Conservation (phyloP, 2,888 invertebrate genomes). For the Peribatodes rhomboidaria region DNA sequence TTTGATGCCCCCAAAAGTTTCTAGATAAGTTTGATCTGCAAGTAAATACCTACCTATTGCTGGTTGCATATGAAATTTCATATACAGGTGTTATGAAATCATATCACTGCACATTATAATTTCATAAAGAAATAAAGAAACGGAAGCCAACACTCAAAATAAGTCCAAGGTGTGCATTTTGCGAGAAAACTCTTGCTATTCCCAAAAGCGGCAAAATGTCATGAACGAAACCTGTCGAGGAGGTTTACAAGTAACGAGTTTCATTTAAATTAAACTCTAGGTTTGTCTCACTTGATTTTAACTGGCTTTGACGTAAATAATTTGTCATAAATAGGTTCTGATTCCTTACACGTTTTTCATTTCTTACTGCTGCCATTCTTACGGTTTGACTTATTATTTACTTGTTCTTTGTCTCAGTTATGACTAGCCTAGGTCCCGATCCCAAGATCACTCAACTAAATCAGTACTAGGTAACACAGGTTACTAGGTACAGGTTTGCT, state of each 20-base stretch:
- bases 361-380: too few relatives aligned
- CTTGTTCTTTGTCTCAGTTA: too few relatives aligned
- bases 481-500: too few relatives aligned
- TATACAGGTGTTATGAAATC: not conserved
- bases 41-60: not conserved
- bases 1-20: not conserved
- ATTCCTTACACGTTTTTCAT: too few relatives aligned
- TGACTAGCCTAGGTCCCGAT: too few relatives aligned
- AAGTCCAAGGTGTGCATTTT: slow-evolving; percentile 68
- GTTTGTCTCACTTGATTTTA: not conserved
- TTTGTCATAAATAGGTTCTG: not conserved
- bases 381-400: too few relatives aligned
- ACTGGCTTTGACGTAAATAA: not conserved
- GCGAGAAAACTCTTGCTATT: slow-evolving; percentile 69
- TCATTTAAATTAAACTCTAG: slow-evolving; percentile 38
- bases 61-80: not conserved
- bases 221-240: slow-evolving; percentile 59
- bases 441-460: too few relatives aligned
- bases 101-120: slow-evolving; percentile 15
- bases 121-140: slow-evolving; percentile 23
- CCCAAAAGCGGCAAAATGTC: slow-evolving; percentile 80
- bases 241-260: slow-evolving; percentile 37
- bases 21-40: not conserved
- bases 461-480: too few relatives aligned
- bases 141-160: slow-evolving; percentile 51